Conservation (phyloP, 2,113 vertebrate species). For the Elaphurus davidianus region DNA sequence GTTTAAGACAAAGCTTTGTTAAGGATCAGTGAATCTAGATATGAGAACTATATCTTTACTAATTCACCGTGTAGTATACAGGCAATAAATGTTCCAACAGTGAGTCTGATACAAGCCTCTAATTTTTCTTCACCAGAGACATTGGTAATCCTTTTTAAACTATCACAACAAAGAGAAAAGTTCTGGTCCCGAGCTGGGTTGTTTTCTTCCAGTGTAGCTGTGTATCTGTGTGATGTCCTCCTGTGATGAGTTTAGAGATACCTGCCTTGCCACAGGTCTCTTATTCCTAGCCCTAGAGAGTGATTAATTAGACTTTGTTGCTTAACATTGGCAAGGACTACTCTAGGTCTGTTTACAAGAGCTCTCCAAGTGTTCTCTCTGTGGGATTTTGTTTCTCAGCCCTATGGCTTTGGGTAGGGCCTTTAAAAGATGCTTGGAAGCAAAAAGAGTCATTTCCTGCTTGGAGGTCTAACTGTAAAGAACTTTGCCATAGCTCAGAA, state of each 20-base stretch:
- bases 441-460: conserved; percentile 36
- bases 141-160: neutral
- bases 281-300: neutral
- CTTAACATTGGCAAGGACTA: neutral
- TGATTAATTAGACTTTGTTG: neutral
- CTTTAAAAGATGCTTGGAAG: neutral
- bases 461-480: neutral
- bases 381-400: conserved; percentile 21
- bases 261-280: neutral
- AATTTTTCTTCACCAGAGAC: neutral
- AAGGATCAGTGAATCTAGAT: neutral
- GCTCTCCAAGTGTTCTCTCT: neutral
- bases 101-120: neutral
- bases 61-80: neutral
- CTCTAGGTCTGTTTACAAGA: neutral
- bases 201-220: neutral
- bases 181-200: neutral
- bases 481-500: conserved; percentile 3
- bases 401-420: neutral
- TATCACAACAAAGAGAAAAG: neutral
- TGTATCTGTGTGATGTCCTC: neutral
- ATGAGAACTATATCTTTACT: neutral
- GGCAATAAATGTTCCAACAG: neutral
- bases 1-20: neutral
- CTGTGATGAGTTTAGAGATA: neutral